Conservation (phyloP, 2,113 vertebrate genomes). For the Hippocampus comes region DNA sequence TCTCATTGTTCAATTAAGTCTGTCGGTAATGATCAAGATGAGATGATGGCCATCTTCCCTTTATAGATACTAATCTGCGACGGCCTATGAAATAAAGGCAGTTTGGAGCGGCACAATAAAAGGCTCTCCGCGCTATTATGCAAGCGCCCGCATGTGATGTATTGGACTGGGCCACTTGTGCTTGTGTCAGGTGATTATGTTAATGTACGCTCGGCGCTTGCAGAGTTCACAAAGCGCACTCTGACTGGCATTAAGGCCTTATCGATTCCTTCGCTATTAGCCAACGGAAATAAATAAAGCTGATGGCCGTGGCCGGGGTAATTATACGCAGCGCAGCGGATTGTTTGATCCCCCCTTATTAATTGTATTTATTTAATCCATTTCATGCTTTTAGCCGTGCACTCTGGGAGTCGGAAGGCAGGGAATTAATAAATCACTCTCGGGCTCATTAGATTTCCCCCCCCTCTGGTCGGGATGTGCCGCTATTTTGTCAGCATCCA, state of each 20-base stretch:
- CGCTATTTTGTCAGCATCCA: constrained; percentile 67
- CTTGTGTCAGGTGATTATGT: constrained; percentile 62
- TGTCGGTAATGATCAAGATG: constrained; percentile 74
- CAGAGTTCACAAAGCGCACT: constrained; percentile 60
- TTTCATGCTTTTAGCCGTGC: constrained; percentile 78
- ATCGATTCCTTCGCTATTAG: constrained; percentile 77
- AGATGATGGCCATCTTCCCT: constrained; percentile 72
- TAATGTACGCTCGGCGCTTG: constrained; percentile 49
- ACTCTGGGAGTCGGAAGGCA: constrained; percentile 64
- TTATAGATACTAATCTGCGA: constrained; percentile 64
- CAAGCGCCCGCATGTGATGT: constrained; percentile 38
- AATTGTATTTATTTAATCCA: constrained; percentile 82
- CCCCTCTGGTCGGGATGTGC: constrained; percentile 68
- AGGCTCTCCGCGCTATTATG: constrained; percentile 41
- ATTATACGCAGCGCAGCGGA: constrained; percentile 75
- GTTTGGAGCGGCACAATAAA: constrained; percentile 22
- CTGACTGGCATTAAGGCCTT: constrained; percentile 68
- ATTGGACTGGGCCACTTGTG: constrained; percentile 49
- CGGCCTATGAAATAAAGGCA: constrained; percentile 47
- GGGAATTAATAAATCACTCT: constrained; percentile 77
- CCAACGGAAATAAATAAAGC: constrained; percentile 75
- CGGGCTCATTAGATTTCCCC: constrained; percentile 74
- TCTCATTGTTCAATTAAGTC: constrained; percentile 86
- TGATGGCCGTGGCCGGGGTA: constrained; percentile 72
- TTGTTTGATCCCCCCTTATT: constrained; percentile 77